phyloP scores from a whole-genome alignment of 2,888 invertebrate species.

The Rhopalosiphum nymphaeae region DNA sequence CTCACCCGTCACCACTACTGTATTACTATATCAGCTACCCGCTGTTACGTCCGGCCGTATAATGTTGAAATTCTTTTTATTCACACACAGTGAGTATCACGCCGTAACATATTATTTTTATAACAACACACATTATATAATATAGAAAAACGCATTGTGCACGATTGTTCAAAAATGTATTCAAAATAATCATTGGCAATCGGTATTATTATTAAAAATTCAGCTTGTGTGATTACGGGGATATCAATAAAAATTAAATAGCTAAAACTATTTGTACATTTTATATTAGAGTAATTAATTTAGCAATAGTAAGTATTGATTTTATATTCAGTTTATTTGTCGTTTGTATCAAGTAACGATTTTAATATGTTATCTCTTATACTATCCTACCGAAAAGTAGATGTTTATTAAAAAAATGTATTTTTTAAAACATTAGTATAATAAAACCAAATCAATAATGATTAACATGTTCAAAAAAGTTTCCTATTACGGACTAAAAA shows the following conservation, averaged over 20 bases:
- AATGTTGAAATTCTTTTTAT: conserved; percentile 11
- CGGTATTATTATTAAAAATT: background rate
- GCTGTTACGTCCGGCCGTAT: background rate
- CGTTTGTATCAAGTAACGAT: background rate
- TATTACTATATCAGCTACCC: background rate
- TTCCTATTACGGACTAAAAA: too few species aligned
- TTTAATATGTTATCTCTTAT: background rate
- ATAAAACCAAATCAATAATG: background rate
- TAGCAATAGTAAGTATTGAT: background rate
- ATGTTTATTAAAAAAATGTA: too few species aligned
- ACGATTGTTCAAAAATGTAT: background rate
- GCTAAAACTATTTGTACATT: background rate
- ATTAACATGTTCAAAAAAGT: background rate
- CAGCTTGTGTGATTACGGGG: background rate
- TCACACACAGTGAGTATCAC: background rate
- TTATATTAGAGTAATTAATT: background rate
- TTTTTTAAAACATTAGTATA: background rate
- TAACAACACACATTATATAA: background rate
- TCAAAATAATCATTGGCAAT: background rate
- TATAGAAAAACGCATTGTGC: background rate
- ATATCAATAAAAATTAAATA: background rate
- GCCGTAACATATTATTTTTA: background rate
- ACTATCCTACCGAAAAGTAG: background rate
- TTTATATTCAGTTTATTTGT: background rate
- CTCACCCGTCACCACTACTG: background rate